phyloP scores from a whole-genome alignment of 2,797 vertebrate genomes.

The Characodon lateralis region DNA sequence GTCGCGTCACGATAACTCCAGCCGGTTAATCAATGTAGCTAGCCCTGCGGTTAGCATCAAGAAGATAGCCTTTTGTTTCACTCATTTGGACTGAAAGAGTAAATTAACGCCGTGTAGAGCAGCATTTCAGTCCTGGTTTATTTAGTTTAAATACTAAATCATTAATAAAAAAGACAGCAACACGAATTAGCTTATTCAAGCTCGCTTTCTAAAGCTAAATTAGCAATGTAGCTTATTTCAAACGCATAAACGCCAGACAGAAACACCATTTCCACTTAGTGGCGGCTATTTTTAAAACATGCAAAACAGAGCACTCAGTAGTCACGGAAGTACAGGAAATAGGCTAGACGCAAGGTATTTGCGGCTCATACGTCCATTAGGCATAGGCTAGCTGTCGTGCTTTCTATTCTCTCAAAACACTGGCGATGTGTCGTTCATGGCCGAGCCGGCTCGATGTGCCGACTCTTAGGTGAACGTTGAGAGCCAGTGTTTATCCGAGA shows the following conservation, averaged over 20 bases:
- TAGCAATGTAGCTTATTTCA: conserved; percentile 57
- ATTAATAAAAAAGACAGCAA: background rate
- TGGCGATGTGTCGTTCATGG: background rate
- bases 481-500: no score
- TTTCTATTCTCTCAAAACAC: conserved; percentile 52
- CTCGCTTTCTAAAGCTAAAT: conserved; percentile 49
- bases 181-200: background rate
- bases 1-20: background rate
- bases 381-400: conserved; percentile 33
- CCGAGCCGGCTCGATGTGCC: background rate
- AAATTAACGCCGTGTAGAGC: background rate
- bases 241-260: background rate
- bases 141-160: background rate
- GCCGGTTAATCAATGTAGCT: conserved; percentile 21
- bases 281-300: background rate
- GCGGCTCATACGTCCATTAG: background rate
- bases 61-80: conserved; percentile 8
- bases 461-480: background rate
- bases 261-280: background rate
- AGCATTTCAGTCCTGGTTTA: background rate
- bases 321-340: background rate
- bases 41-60: conserved; percentile 32
- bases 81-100: background rate
- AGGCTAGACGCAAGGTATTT: background rate
- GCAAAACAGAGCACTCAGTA: background rate